These are phyloP conservation scores for Chaetorhynchus papuensis DNA, from an alignment of 2,113 vertebrate genomes.

Conservation along the genomic window DNA sequence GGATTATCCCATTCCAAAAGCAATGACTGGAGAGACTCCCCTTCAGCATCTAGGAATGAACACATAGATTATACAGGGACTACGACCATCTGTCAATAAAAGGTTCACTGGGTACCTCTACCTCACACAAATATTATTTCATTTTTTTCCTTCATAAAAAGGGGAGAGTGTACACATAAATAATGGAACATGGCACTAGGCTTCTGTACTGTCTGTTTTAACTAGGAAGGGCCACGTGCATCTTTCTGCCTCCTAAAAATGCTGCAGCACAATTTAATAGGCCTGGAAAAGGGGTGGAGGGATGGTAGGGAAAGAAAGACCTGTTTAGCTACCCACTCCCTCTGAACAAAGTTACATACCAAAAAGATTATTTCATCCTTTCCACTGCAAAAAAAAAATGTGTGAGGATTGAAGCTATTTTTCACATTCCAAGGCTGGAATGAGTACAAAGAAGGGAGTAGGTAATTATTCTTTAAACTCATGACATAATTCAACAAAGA, in stretches of 20 bases:
- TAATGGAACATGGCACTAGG: background rate
- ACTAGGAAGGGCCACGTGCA: background rate
- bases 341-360: conserved; percentile 46
- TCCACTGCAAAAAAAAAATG: background rate
- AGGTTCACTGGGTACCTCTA: background rate
- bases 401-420: conserved; percentile 43
- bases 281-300: background rate
- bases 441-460: conserved; percentile 35
- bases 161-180: background rate
- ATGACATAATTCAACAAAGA: conserved; percentile 51
- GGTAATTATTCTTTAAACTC: conserved; percentile 49
- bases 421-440: conserved; percentile 45
- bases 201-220: background rate
- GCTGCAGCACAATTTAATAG: background rate
- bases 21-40: conserved; percentile 75
- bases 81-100: background rate
- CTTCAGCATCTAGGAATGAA: conserved; percentile 47
- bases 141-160: background rate
- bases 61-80: background rate
- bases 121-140: background rate
- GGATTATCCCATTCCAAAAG: conserved; percentile 93
- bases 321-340: background rate
- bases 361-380: conserved; percentile 32
- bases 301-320: background rate
- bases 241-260: background rate